Evolutionary conservation across 2,113 vertebrate genomes (phyloP), one percentile per base, ranked within the genome.

Genomic region (Athene noctua): DNA sequence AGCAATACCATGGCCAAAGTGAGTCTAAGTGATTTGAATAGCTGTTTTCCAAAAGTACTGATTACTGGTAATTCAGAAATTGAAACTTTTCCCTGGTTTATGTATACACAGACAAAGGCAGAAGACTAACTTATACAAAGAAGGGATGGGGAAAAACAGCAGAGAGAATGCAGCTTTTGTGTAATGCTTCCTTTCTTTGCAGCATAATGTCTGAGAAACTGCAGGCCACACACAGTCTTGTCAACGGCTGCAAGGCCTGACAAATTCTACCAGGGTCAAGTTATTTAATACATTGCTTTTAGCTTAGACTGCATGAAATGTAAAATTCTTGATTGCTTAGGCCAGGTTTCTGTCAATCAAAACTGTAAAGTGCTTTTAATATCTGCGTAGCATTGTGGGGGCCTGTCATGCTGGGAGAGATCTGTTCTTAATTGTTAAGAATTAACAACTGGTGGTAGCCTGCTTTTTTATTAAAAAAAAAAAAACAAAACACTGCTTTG

Each of bases 91-190:
- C 59, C 29, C 63, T 93, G 65, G 21, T 86, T 57, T 72, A 23
- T 72, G 54, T 90, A 74, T 46, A 89, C 68, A 49, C 27, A 70
- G 75, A 73, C 77, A 71, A 91, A 92, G 65, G 70, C 71, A 83
- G 67, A 91, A 93, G 85, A 80, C 2, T 0, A 70, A 79, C 49
- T 75, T 92, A 72, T 82, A 80, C 67, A 86, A 88, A 88, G 77
- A 86, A 49, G 46, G 73, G 40, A 86, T 68, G 77, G 61, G 61
- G 80, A 20, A n/a, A 80, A 93, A 40, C 19, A 78, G 55, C 29
- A 68, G 52, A 52, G 46, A 95, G 88, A 95, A 96, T 72, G 65
- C 86, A 89, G 88, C 94, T 92, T 95, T 91, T 95, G 94, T 89
- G 40, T 51, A 44, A 42, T 6, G 18, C 65, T 89, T 86, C 91